A percentile compares a stretch with the other conserved stretches of the same genome.
phyloP scores from a whole-genome alignment of 1,140 invertebrate species.

The Drosophila biarmipes region DNA sequence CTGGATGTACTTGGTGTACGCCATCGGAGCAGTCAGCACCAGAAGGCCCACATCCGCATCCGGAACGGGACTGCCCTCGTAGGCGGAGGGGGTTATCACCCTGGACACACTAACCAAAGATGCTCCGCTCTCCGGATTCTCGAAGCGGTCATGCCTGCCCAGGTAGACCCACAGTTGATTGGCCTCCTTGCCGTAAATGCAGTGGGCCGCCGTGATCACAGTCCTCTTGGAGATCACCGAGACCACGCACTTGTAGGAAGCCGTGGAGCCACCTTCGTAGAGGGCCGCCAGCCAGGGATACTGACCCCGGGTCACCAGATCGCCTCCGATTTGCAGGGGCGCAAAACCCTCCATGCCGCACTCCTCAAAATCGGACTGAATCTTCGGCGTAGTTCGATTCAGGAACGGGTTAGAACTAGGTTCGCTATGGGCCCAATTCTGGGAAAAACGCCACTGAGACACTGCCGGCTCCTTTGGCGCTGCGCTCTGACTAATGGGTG shows the following conservation, averaged over 20 bases:
- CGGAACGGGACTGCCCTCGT: conserved; percentile 4
- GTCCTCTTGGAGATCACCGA: conserved; percentile 21
- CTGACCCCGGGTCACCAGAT: conserved; percentile 48
- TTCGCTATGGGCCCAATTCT: not conserved
- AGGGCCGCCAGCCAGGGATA: conserved; percentile 20
- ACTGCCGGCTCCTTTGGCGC: not conserved
- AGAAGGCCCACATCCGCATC: conserved; percentile 17
- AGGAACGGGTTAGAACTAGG: conserved; percentile 44
- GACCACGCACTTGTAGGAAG: conserved; percentile 4
- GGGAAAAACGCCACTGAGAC: too few relatives aligned
- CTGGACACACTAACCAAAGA: conserved; percentile 4
- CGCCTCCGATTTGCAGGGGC: conserved; percentile 85
- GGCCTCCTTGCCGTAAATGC: conserved; percentile 7
- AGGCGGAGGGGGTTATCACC: conserved; percentile 1
- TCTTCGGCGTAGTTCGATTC: not conserved
- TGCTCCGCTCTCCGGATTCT: conserved; percentile 1
- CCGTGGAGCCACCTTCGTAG: not conserved
- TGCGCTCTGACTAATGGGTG: not conserved
- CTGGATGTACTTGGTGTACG: conserved; percentile 18
- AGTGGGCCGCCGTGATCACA: conserved; percentile 21
- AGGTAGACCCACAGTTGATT: conserved; percentile 12
- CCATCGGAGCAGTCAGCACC: not conserved
- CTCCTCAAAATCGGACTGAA: conserved; percentile 3
- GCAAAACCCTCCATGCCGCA: conserved; percentile 58
- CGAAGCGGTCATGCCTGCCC: conserved; percentile 13